Conservation (phyloP, 2,113 vertebrate species). For the Serilophus lunatus region DNA sequence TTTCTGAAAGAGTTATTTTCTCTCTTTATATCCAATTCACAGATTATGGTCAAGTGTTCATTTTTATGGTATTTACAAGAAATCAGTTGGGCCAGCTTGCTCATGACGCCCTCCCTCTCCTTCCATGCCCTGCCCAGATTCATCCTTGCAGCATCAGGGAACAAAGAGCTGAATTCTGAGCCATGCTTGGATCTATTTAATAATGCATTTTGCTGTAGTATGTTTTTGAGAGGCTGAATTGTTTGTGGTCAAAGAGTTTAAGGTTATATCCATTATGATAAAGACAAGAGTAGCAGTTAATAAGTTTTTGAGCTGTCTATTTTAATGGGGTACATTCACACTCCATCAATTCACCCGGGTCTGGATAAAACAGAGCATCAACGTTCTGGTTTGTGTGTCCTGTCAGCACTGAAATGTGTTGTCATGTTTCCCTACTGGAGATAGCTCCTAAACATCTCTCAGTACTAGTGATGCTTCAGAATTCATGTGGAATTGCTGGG, state of each 20-base stretch:
- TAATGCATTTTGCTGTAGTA: not conserved
- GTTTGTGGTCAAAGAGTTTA: not conserved
- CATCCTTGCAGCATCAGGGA: not conserved
- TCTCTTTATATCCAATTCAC: not conserved
- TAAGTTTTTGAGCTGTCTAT: not conserved
- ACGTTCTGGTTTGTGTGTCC: rapidly evolving
- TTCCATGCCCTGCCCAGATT: not conserved
- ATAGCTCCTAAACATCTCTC: not conserved
- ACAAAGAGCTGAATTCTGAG: slow-evolving; percentile 28
- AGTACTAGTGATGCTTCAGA: not conserved
- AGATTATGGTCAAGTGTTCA: slow-evolving; percentile 35
- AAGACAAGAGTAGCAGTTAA: not conserved
- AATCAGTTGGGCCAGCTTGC: slow-evolving; percentile 4
- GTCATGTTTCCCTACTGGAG: not conserved
- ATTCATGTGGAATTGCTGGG: not conserved
- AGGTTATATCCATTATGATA: not conserved
- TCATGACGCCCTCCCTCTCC: not conserved
- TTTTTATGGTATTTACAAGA: slow-evolving; percentile 52
- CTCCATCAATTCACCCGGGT: not conserved
- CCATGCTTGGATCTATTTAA: not conserved
- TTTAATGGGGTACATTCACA: not conserved
- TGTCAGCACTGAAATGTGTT: not conserved
- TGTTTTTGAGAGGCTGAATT: not conserved
- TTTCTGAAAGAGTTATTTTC: slow-evolving; percentile 39
- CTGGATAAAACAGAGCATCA: rapidly evolving